Evolutionary conservation across 2,888 invertebrate genomes (phyloP).

Genomic region (Mylabris sibirica): DNA sequence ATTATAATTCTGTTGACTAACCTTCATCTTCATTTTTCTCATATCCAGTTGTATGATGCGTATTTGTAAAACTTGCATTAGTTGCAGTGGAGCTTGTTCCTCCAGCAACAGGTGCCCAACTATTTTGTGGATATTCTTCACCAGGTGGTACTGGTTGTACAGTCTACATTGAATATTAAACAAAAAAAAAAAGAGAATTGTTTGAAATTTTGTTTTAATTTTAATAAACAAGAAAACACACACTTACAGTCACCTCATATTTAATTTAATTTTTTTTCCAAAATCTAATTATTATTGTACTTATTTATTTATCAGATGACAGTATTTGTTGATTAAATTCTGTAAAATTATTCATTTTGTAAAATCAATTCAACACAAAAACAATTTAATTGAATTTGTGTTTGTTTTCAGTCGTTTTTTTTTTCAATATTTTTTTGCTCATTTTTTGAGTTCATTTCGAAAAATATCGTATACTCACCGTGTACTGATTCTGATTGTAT

Average conservation of each 20-base stretch:
- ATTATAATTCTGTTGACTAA: conserved; percentile 25
- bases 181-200: conserved; percentile 27
- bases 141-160: conserved; percentile 44
- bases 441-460: conserved; percentile 8
- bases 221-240: conserved; percentile 18
- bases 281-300: conserved; percentile 33
- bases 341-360: conserved; percentile 44
- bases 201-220: conserved; percentile 24
- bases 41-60: conserved; percentile 53
- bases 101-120: conserved; percentile 45
- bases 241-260: conserved; percentile 40
- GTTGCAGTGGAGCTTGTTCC: conserved; percentile 26
- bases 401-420: neutral
- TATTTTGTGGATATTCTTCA: conserved; percentile 41
- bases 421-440: neutral
- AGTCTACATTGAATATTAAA: conserved; percentile 29
- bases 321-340: conserved; percentile 37
- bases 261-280: conserved; percentile 34
- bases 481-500: conserved; percentile 41
- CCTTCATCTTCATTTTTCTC: conserved; percentile 31
- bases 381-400: conserved; percentile 19
- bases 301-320: conserved; percentile 40
- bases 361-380: conserved; percentile 34
- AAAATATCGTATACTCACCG: conserved; percentile 29
- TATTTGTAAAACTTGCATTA: conserved; percentile 44